Base-by-base conservation (phyloP, 2,888 invertebrate genomes). In the Orgyia antiqua region DNA sequence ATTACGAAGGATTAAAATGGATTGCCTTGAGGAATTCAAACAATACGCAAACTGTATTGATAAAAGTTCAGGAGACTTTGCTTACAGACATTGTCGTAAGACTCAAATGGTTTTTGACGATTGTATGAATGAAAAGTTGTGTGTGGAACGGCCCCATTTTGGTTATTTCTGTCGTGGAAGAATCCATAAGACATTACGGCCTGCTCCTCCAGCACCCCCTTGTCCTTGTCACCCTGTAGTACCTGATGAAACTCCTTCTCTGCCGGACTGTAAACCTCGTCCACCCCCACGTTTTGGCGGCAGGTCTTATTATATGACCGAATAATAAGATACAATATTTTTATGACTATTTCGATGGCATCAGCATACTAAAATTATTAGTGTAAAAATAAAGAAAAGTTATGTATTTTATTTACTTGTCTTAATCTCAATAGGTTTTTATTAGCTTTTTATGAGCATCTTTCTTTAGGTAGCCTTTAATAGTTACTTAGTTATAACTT, bases 101-200 rank as follows among this genome's bases (percentile, higher is more conserved):
- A 95, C 96, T 4, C 96, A 97, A 78, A 89, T 88, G 1, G 90
- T 92, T 1, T 92, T 93, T 56, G 96, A 97, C 67, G 87, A 91
- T 38, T 98, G 98, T 62, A 90, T 96, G 71, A 68, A 90, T 30
- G 92, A 94, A 23, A 94, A 94, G 51, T 51, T 96, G 48, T 88
- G 89, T 9, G 80, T 96, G 30, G 89, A 91, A 27, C 89, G 96
- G 36, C 95, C 97, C 1, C 88, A 89, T 1, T 93, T 89, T 50
- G 97, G 96, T 25, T 94, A 97, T 66, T 97, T 93, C 70, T 88
- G 92, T 33, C 89, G 93, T 45, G 90, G 92, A 0, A 87, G 89
- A 33, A 73, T 93, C 17, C 92, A 93, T 48, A 74, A 86, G 27
- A 78, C 87, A 4, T 46, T 45, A 68, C 88, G 74, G 37, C 87